phyloP scores from a whole-genome alignment of 2,888 invertebrate species.

The Apantesis nais region DNA sequence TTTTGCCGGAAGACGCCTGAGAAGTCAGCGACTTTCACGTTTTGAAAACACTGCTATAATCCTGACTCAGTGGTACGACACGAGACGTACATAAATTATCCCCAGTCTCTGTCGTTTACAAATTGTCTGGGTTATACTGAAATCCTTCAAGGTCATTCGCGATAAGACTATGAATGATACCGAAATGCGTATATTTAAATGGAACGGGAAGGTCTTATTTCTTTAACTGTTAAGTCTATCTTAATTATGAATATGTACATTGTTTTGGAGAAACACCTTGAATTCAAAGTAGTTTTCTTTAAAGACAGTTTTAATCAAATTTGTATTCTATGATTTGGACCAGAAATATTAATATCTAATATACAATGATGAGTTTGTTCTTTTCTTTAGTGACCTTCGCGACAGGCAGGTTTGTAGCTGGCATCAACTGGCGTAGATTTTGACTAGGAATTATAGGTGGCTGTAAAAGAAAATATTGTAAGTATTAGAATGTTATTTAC shows the following conservation, averaged over 20 bases:
- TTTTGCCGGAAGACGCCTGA: constrained; percentile 67
- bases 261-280: constrained; percentile 30
- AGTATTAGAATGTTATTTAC: neutral
- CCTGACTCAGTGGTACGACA: constrained; percentile 58
- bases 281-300: constrained; percentile 23
- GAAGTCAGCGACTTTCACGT: constrained; percentile 70
- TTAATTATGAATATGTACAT: constrained; percentile 39
- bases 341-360: too few relatives aligned
- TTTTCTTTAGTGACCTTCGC: constrained; percentile 93
- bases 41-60: constrained; percentile 58
- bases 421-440: constrained; percentile 88
- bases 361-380: constrained; percentile 93
- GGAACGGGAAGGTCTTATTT: constrained; percentile 34
- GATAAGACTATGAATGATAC: constrained; percentile 37
- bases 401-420: constrained; percentile 86
- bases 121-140: constrained; percentile 31
- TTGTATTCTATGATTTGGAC: too few relatives aligned
- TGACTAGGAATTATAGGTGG: constrained; percentile 87
- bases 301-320: neutral
- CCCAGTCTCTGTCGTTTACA: constrained; percentile 34
- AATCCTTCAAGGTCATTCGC: constrained; percentile 46
- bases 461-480: constrained; percentile 54
- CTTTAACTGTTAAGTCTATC: constrained; percentile 38
- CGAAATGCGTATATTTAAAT: constrained; percentile 36
- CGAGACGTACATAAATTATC: constrained; percentile 47